Conservation (phyloP, 1,140 invertebrate genomes). For the Oryctes rhinoceros region DNA sequence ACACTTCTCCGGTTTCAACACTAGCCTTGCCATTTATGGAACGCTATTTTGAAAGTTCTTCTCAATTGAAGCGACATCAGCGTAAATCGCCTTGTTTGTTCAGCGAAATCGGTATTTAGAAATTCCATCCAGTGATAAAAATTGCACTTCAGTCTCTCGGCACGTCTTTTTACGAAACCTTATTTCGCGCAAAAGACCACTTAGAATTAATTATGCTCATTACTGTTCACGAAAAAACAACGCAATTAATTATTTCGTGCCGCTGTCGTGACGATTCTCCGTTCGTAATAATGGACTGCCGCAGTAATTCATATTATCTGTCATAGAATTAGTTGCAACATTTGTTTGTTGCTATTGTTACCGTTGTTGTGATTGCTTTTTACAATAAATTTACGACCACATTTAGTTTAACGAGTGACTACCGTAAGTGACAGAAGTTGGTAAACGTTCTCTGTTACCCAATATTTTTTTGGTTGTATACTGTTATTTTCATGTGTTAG, state of each 20-base stretch:
- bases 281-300: not conserved
- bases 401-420: no score
- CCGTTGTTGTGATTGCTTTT: not conserved
- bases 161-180: not conserved
- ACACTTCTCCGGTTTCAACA: not conserved
- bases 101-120: constrained; percentile 1
- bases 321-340: not conserved
- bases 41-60: not conserved
- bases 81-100: not conserved
- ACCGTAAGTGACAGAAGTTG: no score
- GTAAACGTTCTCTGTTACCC: no score
- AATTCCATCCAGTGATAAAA: not conserved
- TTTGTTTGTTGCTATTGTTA: not conserved
- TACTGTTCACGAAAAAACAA: not conserved
- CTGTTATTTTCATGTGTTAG: no score
- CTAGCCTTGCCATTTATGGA: constrained; percentile 2
- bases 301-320: constrained; percentile 9
- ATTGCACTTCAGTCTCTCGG: not conserved
- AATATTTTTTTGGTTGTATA: no score
- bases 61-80: not conserved
- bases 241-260: constrained; percentile 18
- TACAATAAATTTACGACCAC: not conserved
- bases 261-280: not conserved
- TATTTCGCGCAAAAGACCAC: constrained; percentile 24
- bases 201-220: constrained; percentile 22